Evolutionary conservation across 2,113 vertebrate genomes (phyloP).

Genomic region (Triplophysa tibetana): DNA sequence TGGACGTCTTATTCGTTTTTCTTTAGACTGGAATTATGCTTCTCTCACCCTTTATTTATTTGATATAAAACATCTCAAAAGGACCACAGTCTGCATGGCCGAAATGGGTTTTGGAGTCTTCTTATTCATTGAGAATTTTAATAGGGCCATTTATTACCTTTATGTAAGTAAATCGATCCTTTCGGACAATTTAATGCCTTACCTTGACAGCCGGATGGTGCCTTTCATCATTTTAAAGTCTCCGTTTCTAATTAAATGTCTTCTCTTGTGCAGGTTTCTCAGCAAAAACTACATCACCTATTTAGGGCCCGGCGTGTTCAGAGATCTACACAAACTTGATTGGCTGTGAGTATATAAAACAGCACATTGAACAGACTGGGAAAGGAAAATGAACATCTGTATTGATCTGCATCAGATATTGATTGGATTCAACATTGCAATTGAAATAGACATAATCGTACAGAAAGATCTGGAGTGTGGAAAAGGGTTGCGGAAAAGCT

Average conservation of each 20-base stretch:
- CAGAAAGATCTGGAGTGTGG: neutral
- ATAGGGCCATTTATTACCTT: neutral
- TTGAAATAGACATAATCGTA: neutral
- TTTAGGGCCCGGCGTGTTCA: constrained; percentile 73
- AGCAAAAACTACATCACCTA: constrained; percentile 72
- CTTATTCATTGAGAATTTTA: neutral
- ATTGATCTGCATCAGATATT: neutral
- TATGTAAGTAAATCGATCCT: neutral
- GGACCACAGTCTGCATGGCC: neutral
- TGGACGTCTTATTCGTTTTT: neutral
- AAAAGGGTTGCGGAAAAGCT: neutral
- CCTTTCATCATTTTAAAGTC: neutral
- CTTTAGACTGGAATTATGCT: neutral
- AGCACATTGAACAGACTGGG: neutral
- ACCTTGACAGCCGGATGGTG: neutral
- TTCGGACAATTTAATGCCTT: neutral
- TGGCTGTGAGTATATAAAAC: constrained; percentile 73
- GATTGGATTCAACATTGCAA: neutral
- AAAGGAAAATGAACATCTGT: neutral
- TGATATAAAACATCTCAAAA: neutral
- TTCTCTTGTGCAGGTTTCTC: constrained; percentile 70
- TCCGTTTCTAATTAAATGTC: neutral
- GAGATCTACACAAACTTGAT: constrained; percentile 70
- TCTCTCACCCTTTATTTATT: neutral
- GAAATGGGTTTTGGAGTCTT: neutral